Conservation (phyloP, 2,888 invertebrate species). For the Phengaris arion region DNA sequence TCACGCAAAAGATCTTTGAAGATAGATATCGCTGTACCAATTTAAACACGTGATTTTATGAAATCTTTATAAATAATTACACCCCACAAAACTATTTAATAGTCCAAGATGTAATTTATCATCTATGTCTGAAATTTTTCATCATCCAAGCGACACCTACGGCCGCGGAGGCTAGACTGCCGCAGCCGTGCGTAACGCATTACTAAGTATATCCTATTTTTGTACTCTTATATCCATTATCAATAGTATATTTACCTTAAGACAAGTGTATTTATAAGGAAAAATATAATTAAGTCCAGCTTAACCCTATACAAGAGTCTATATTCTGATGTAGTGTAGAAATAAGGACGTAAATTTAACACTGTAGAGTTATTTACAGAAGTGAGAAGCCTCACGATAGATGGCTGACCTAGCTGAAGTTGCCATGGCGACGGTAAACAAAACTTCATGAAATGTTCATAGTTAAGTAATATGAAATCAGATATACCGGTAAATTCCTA, state of each 20-base stretch:
- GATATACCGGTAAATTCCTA: conserved; percentile 1
- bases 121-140: not conserved
- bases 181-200: conserved; percentile 1
- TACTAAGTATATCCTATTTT: not conserved
- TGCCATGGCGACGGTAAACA: conserved; percentile 43
- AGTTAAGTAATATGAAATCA: conserved; percentile 24
- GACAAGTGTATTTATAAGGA: not conserved
- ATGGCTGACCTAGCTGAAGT: conserved; percentile 46
- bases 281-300: not conserved
- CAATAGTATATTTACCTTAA: not conserved
- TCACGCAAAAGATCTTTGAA: not conserved
- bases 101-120: too few relatives aligned
- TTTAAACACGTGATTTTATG: not conserved
- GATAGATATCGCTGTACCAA: too few relatives aligned
- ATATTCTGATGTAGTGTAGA: not conserved
- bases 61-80: not conserved
- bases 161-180: conserved; percentile 12
- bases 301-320: not conserved
- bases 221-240: conserved; percentile 31
- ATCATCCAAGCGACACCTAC: not conserved
- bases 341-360: not conserved
- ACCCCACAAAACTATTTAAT: too few relatives aligned
- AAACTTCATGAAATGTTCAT: conserved; percentile 40
- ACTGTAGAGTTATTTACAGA: not conserved
- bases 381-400: not conserved